Base-by-base conservation (phyloP, 2,888 invertebrate species). In the Megastigmus dorsalis region DNA sequence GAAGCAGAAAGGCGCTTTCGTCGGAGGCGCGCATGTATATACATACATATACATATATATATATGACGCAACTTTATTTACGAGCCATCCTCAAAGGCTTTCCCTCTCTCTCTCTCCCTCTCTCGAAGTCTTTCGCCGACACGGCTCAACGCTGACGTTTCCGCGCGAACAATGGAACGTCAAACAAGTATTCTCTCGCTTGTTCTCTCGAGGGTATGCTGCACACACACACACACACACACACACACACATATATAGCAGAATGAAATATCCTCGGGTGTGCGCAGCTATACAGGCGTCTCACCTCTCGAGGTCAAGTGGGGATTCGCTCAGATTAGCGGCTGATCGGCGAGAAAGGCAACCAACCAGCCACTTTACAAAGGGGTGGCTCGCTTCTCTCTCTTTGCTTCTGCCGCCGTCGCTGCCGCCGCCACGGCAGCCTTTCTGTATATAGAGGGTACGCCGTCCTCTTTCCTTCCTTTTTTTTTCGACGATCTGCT, bases 221-320 rank as follows among this genome's bases (percentile, higher is more conserved):
- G n/a, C n/a, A n/a, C n/a, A n/a, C n/a, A n/a, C n/a, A n/a, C n/a
- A n/a, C n/a, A n/a, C n/a, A n/a, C n/a, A n/a, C n/a, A n/a, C n/a
- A n/a, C n/a, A n/a, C n/a, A n/a, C n/a, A n/a, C n/a, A n/a, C n/a
- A n/a, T n/a, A n/a, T n/a, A n/a, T n/a, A n/a, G n/a, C n/a, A n/a
- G n/a, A n/a, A n/a, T 41, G 41, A 9, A n/a, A 33, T 38, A 36
- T 57, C n/a, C 15, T n/a, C 41, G 26, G 1, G 3, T 6, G 7
- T 30, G 23, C 26, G 23, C 30, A n/a, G 23, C 15, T 2, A 4
- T 28, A 3, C 18, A 26, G 26, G 23, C 26, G 45, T n/a, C 38
- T 54, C 63, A 15, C 41, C 69, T 59, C 65, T 59, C 73, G 66
- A 60, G 66, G 66, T 73, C 73, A 73, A 73, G 73, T 73, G 73